Conservation (phyloP, 2,888 invertebrate genomes). For the Acleris sparsana region DNA sequence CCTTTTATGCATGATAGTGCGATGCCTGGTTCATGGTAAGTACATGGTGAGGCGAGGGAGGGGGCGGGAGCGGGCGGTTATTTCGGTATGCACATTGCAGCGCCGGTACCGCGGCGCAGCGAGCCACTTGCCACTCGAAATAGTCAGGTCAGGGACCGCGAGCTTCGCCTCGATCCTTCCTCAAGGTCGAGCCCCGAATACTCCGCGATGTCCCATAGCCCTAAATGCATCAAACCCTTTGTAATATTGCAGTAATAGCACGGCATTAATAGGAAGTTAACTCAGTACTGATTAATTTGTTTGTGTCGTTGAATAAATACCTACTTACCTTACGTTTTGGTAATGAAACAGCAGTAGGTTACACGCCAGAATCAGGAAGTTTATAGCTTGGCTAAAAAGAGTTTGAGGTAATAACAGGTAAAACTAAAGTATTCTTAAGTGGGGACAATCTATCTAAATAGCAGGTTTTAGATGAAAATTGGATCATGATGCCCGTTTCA, state of each 20-base stretch:
- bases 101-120: conserved; percentile 61
- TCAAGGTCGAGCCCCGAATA: conserved; percentile 81
- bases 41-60: conserved; percentile 63
- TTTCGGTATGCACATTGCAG: conserved; percentile 84
- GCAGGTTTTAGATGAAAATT: too few relatives aligned
- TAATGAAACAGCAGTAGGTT: too few relatives aligned
- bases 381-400: too few relatives aligned
- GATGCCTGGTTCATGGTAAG: conserved; percentile 64
- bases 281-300: too few relatives aligned
- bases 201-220: conserved; percentile 51
- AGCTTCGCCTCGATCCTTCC: conserved; percentile 79
- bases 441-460: too few relatives aligned
- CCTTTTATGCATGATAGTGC: conserved; percentile 61
- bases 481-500: too few relatives aligned
- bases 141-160: conserved; percentile 84
- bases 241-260: not conserved
- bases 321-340: too few relatives aligned
- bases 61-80: conserved; percentile 67
- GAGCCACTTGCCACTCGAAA: conserved; percentile 82
- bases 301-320: too few relatives aligned
- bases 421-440: too few relatives aligned
- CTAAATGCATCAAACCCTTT: conserved; percentile 21
- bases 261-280: too few relatives aligned
- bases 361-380: too few relatives aligned
- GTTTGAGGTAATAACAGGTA: too few relatives aligned